Evolutionary conservation across 2,113 vertebrate genomes (phyloP), one percentile per base, ranked within the genome.

Genomic region (Alaudala cheleensis): DNA sequence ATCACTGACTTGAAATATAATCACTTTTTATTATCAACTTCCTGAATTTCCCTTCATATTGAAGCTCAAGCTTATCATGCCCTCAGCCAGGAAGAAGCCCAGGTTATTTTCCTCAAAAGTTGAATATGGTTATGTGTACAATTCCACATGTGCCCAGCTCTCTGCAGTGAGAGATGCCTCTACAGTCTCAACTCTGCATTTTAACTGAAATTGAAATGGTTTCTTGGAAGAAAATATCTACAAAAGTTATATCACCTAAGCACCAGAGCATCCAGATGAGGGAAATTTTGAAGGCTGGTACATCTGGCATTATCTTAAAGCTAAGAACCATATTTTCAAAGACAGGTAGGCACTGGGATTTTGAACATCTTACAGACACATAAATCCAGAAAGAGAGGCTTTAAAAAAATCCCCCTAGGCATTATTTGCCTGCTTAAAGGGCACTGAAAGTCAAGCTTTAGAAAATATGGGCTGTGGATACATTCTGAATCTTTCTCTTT

Each of bases 361-460:
- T 79, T 92, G 15, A 91, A 72, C 57, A 67, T 64, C n/a, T 76
- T 76, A 71, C 9, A 56, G n/a, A 31, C 31, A 61, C 28, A 73
- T 64, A 84, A 91, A 92, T 88, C 85, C 73, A 72, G 86, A 74
- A 81, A 67, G 19, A 86, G 29, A 88, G 45, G 34, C 61, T 89
- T 88, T 71, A n/a, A 86, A 89, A 86, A 91, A 47, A 64, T 65
- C 28, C 51, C 40, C 28, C 20, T 37, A 37, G 82, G 80, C 47
- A 28, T 88, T 93, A 83, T 90, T 92, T 83, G 54, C 47, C 58
- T 92, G 20, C 44, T 83, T 88, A 71, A 93, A 86, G 42, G 70
- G 37, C 44, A 42, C 50, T 87, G 73, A 64, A 93, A 81, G 37
- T 89, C 81, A 86, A 14, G 51, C 56, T 83, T 74, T 64, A 86